A percentile compares a stretch with the other conserved stretches of the same genome.
These are phyloP conservation scores for Acanthornis magna DNA, from an alignment of 2,797 vertebrate genomes.

Conservation along the genomic window DNA sequence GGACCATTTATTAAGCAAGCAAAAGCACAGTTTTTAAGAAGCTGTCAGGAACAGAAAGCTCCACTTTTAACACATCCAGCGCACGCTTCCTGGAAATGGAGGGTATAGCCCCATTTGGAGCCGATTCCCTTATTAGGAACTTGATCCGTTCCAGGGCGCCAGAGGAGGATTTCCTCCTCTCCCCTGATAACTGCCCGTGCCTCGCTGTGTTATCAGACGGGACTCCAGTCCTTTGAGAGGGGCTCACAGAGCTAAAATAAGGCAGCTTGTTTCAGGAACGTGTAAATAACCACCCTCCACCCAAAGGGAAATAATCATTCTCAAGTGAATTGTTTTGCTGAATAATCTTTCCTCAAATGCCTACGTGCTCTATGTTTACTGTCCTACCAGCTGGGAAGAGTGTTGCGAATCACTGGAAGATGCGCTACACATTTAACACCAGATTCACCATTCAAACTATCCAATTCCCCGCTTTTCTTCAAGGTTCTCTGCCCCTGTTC, in stretches of 20 bases:
- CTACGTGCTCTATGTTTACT: neutral
- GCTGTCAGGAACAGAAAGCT: neutral
- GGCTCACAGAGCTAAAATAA: neutral
- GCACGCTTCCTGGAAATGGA: neutral
- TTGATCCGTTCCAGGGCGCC: neutral
- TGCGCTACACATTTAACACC: neutral
- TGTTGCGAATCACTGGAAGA: neutral
- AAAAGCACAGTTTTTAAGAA: neutral
- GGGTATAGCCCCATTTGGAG: conserved; percentile 8
- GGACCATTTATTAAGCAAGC: neutral
- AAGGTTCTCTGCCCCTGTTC: neutral
- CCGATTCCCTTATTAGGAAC: neutral
- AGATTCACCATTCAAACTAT: neutral
- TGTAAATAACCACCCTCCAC: neutral
- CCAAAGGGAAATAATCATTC: neutral
- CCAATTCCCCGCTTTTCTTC: neutral
- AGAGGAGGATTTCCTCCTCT: neutral
- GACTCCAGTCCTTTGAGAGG: neutral
- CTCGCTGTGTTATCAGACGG: neutral
- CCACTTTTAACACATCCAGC: neutral
- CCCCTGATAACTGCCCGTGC: neutral
- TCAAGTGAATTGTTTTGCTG: neutral
- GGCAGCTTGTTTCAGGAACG: neutral
- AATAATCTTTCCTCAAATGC: neutral
- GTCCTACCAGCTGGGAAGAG: neutral